A percentile compares a stretch with the other conserved stretches of the same genome.
These are phyloP conservation scores for Plecturocebus donacophilus DNA, from an alignment of 2,113 vertebrate genomes.

Conservation along the genomic window DNA sequence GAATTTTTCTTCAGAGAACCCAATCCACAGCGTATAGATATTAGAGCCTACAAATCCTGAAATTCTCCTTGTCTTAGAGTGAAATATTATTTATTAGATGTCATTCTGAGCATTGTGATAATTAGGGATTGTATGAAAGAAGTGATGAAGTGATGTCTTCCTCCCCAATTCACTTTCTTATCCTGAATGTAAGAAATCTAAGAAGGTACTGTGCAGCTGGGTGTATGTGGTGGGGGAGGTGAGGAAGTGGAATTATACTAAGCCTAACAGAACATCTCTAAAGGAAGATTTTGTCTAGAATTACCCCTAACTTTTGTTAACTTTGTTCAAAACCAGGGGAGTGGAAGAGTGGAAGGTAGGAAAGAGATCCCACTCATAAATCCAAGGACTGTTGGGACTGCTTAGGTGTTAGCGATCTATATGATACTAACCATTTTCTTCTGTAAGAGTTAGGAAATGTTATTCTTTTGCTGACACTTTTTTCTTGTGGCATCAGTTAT, in stretches of 20 bases:
- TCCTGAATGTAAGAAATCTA: background rate
- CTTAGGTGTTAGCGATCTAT: background rate
- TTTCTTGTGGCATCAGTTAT: constrained; percentile 1
- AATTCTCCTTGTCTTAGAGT: background rate
- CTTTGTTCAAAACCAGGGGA: background rate
- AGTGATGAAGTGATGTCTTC: background rate
- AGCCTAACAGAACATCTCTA: background rate
- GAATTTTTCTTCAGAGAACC: constrained; percentile 18
- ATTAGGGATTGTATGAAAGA: constrained; percentile 1
- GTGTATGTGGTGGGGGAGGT: background rate
- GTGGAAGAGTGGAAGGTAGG: background rate
- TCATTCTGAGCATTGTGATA: background rate
- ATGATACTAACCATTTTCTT: constrained; percentile 17
- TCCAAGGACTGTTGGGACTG: background rate
- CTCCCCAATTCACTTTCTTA: background rate
- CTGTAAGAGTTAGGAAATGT: constrained; percentile 7
- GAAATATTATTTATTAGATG: constrained; percentile 3
- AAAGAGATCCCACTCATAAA: constrained; percentile 25
- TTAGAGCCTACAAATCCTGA: background rate
- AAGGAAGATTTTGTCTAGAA: constrained; percentile 41
- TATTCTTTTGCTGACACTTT: constrained; percentile 44
- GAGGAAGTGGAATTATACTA: background rate
- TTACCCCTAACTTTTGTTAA: constrained; percentile 1
- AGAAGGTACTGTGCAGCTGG: background rate
- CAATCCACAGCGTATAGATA: background rate